Conservation (phyloP, 2,797 vertebrate genomes). For the Poecilia gillii region DNA sequence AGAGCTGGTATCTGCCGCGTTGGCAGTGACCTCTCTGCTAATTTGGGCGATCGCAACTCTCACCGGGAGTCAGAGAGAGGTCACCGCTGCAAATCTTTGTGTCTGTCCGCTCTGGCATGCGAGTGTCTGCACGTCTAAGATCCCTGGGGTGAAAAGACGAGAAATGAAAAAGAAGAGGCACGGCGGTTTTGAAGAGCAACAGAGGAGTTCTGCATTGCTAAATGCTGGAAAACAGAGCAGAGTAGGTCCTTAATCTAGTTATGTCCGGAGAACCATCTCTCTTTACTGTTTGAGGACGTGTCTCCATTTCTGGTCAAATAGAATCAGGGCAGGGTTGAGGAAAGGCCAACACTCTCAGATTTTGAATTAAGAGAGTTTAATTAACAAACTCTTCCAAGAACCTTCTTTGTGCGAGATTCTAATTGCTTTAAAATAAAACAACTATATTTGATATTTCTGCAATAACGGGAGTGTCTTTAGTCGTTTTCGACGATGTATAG, state of each 20-base stretch:
- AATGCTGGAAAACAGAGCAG: slow-evolving; percentile 18
- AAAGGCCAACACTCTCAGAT: slow-evolving; percentile 24
- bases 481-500: not conserved
- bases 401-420: slow-evolving; percentile 22
- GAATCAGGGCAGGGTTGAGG: slow-evolving; percentile 24
- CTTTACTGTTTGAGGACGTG: slow-evolving; percentile 23
- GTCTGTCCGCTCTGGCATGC: slow-evolving; percentile 32
- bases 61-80: slow-evolving; percentile 40
- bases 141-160: slow-evolving; percentile 36
- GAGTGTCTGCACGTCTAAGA: slow-evolving; percentile 53
- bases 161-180: slow-evolving; percentile 9
- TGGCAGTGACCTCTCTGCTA: slow-evolving; percentile 49
- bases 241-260: slow-evolving; percentile 35
- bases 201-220: slow-evolving; percentile 16
- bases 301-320: slow-evolving; percentile 43
- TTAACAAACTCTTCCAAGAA: slow-evolving; percentile 13
- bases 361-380: slow-evolving; percentile 31
- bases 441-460: not conserved
- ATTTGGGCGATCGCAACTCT: slow-evolving; percentile 58
- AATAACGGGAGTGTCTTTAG: slow-evolving; percentile 3
- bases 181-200: not conserved
- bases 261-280: slow-evolving; percentile 22
- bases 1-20: slow-evolving; percentile 12
- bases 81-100: slow-evolving; percentile 33
- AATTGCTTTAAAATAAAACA: slow-evolving; percentile 36